A percentile compares a stretch with the other conserved stretches of the same genome.
Evolutionary conservation across 2,797 vertebrate species (phyloP).

Genomic region (Mycteria americana): DNA sequence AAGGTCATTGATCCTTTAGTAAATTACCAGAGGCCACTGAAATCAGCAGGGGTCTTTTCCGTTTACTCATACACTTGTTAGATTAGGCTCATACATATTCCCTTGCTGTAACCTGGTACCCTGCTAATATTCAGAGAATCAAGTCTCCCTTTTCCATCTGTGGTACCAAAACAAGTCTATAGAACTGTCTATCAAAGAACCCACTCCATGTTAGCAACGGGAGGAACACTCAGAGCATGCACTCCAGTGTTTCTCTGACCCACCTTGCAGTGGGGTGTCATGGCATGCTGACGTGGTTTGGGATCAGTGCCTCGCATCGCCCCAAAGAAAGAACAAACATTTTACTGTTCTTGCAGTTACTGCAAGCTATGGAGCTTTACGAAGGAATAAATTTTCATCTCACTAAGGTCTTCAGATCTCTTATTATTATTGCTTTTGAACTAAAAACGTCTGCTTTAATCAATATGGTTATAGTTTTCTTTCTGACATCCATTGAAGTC

Average conservation of each 20-base stretch:
- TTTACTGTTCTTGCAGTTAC: background rate
- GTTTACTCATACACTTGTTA: background rate
- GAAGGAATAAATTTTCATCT: background rate
- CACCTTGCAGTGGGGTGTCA: background rate
- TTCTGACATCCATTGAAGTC: background rate
- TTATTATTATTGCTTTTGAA: background rate
- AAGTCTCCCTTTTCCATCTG: background rate
- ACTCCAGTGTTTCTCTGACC: background rate
- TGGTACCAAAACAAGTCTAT: background rate
- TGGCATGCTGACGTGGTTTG: background rate
- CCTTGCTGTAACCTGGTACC: background rate
- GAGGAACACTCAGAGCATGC: background rate
- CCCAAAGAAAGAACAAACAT: background rate
- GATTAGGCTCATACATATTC: background rate
- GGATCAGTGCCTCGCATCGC: background rate
- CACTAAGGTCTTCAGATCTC: background rate
- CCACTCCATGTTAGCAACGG: accelerated
- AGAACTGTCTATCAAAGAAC: background rate
- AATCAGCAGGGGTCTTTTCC: background rate
- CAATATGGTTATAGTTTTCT: background rate
- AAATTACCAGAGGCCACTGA: background rate
- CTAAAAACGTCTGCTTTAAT: background rate
- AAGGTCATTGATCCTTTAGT: background rate
- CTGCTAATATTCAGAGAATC: background rate
- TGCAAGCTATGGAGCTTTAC: background rate